Base-by-base conservation (phyloP, 2,113 vertebrate species). In the Hystrix cristata region DNA sequence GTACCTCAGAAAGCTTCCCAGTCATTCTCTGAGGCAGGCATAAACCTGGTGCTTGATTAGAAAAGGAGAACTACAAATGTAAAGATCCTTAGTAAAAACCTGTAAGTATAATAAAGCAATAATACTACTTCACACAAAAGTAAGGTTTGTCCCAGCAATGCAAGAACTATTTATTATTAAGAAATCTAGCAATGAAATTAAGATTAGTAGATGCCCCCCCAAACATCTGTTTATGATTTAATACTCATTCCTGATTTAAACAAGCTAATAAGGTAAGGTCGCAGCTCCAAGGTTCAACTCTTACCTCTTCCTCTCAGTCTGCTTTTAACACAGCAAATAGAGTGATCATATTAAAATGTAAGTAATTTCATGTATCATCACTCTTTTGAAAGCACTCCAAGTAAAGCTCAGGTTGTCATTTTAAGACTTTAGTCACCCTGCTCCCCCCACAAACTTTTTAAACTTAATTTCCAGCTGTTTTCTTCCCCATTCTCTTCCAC, bases 281-380 rank as follows among this genome's bases (percentile, higher is more conserved):
- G 59, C 46, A 74, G 78, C 57, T 89, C 29, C 27, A 10, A 85
- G 69, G 46, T 86, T 93, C 38, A 55, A 46, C 38, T 74, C 43
- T 74, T 74, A 74, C 43, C 71, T 27, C 55, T 25, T 57, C 27
- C 29, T 38, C 62, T 80, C 38, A 67, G n/a, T 87, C 25, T 38
- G 18, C 74, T 78, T 71, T 89, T 86, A 76, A 19, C 29, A 71
- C 19, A 64, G 71, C 55, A 93, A 55, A 74, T 59, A 88, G 25
- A 92, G 27, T 80, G 31, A 71, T 85, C 43, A 85, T 79, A 71
- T 38, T 46, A 93, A 89, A 67, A 93, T 84, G 31, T 16, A 92
- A 57, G 16, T 87, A 12, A 38, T 84, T n/a, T 78, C 31, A 43
- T 51, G 31, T 25, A 38, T 65, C 48, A 38, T 59, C 48, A 15